phyloP scores from a whole-genome alignment of 2,113 vertebrate species.

The Macroglossus sobrinus region DNA sequence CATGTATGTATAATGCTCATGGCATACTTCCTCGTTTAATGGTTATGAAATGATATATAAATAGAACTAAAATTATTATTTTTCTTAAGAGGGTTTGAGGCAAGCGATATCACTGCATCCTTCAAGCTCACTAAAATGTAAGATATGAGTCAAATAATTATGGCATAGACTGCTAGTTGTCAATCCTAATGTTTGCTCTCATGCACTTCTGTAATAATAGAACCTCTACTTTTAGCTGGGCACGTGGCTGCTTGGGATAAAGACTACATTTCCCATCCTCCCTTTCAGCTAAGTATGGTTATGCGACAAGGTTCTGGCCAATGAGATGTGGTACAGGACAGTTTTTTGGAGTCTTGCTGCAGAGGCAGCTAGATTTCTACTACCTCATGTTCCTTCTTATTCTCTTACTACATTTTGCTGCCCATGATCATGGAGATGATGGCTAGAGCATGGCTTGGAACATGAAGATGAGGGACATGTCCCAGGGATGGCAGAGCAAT shows the following conservation, averaged over 20 bases:
- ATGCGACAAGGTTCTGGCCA: background rate
- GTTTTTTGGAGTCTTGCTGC: background rate
- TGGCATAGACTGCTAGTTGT: background rate
- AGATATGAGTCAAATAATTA: background rate
- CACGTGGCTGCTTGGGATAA: background rate
- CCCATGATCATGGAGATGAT: background rate
- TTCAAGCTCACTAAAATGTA: background rate
- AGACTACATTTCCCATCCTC: background rate
- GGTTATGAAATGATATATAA: background rate
- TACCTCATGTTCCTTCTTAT: background rate
- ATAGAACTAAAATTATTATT: background rate
- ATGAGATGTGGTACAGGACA: background rate
- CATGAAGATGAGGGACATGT: background rate
- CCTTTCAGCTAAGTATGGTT: background rate
- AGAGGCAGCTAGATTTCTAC: background rate
- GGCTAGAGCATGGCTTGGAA: background rate
- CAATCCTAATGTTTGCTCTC: background rate
- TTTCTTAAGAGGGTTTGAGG: background rate
- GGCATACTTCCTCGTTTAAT: background rate
- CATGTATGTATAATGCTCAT: background rate
- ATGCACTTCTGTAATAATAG: fast-evolving
- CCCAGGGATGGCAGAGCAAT: background rate
- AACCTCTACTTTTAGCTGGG: background rate
- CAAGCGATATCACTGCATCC: background rate
- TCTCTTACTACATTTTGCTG: background rate